phyloP scores from a whole-genome alignment of 2,113 vertebrate species.

The Phrynosoma platyrhinos region DNA sequence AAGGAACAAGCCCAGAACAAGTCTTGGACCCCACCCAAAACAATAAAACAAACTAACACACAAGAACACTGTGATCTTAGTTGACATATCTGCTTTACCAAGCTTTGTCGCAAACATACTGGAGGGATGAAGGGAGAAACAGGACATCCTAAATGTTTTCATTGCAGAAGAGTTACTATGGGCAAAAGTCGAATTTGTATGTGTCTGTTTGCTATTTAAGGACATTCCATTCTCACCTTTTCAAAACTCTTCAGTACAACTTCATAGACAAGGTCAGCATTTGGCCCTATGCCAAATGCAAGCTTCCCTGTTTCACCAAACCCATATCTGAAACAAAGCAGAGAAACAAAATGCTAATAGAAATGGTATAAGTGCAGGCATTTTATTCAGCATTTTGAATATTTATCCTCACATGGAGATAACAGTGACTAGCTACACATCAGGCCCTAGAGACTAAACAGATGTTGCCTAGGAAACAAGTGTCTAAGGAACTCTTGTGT shows the following conservation, averaged over 20 bases:
- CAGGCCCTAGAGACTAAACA: slow-evolving; percentile 34
- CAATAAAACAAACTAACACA: slow-evolving; percentile 67
- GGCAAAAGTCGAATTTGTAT: neutral
- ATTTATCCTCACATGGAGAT: neutral
- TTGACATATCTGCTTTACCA: slow-evolving; percentile 45
- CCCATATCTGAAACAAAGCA: slow-evolving; percentile 84
- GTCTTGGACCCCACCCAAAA: slow-evolving; percentile 72
- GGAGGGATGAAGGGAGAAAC: slow-evolving; percentile 25
- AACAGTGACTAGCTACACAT: slow-evolving; percentile 10
- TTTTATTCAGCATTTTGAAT: slow-evolving; percentile 15
- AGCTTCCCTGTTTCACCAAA: slow-evolving; percentile 91
- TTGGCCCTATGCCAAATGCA: slow-evolving; percentile 86
- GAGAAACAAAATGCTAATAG: slow-evolving; percentile 37
- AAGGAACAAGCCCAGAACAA: slow-evolving; percentile 75
- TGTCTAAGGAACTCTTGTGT: neutral
- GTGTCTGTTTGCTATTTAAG: neutral
- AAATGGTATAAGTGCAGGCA: slow-evolving; percentile 14
- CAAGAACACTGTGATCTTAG: slow-evolving; percentile 64
- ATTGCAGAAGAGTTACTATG: neutral
- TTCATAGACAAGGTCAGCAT: slow-evolving; percentile 89
- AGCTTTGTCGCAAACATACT: slow-evolving; percentile 29
- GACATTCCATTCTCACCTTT: slow-evolving; percentile 82
- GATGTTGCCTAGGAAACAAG: slow-evolving; percentile 10
- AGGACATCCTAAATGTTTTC: slow-evolving; percentile 11
- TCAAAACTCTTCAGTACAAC: slow-evolving; percentile 92